Percentiles rank a stretch among this genome's conserved stretches.
Conservation (phyloP, 2,113 vertebrate genomes). For the mouse (Mus musculus) region DNA sequence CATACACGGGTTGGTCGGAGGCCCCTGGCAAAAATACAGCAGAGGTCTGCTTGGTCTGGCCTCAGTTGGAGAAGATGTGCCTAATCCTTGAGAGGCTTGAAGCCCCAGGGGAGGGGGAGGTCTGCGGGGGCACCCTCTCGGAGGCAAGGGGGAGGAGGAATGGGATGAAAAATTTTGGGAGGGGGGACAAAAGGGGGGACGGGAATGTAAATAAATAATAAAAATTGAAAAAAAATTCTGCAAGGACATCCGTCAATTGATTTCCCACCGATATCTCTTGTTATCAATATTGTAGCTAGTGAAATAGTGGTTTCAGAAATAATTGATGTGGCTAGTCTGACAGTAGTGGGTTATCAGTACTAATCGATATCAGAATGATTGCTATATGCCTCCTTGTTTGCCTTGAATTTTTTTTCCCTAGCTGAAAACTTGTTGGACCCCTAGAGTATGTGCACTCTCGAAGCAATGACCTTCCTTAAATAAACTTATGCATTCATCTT, state of each 20-base stretch:
- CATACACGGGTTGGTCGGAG: too few species aligned
- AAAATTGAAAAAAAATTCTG: not conserved
- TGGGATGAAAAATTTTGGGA: too few species aligned
- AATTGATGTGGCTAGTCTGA: not conserved
- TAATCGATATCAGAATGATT: not conserved
- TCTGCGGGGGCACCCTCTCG: too few species aligned
- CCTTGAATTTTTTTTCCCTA: not conserved
- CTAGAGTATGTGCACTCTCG: not conserved
- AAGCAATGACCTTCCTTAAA: not conserved
- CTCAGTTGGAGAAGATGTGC: too few species aligned
- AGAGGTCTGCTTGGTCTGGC: too few species aligned
- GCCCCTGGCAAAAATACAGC: too few species aligned
- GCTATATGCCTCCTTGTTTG: not conserved
- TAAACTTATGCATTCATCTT: not conserved
- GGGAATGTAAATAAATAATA: not conserved
- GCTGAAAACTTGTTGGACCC: not conserved
- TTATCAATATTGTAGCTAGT: not conserved
- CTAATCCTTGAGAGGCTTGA: too few species aligned
- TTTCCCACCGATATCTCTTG: not conserved
- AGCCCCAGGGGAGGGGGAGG: too few species aligned
- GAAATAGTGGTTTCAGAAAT: not conserved
- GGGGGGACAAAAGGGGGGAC: too few species aligned
- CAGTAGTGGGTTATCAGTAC: too few species aligned
- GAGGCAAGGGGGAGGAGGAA: too few species aligned
- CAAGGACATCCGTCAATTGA: not conserved